These are phyloP conservation scores for Sphinx pinastri DNA, from an alignment of 2,888 invertebrate genomes.

Conservation along the genomic window DNA sequence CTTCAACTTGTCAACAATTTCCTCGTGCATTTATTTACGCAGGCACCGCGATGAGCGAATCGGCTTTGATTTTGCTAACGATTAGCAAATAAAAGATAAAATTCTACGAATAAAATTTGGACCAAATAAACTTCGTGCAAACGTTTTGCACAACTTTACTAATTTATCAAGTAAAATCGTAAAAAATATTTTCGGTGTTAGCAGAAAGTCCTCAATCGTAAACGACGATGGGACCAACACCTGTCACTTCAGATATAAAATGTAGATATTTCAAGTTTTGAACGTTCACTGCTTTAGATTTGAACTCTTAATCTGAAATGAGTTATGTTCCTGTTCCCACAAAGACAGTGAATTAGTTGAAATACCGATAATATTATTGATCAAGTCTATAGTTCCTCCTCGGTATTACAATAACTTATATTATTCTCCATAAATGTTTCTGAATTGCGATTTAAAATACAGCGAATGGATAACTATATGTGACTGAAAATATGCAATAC, in stretches of 20 bases:
- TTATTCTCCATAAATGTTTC: too few relatives aligned
- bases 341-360: not conserved
- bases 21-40: conserved; percentile 8
- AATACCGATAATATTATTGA: not conserved
- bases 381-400: not conserved
- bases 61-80: conserved; percentile 21
- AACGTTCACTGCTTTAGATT: conserved; percentile 27
- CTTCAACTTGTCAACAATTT: conserved; percentile 13
- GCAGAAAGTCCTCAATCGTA: conserved; percentile 51
- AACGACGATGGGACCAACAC: conserved; percentile 55
- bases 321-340: conserved; percentile 40
- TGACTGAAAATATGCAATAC: too few relatives aligned
- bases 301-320: conserved; percentile 31
- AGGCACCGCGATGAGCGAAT: not conserved
- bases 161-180: conserved; percentile 45
- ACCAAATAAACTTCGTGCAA: conserved; percentile 23
- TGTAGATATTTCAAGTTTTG: conserved; percentile 34
- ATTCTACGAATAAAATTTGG: conserved; percentile 21
- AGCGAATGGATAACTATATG: too few relatives aligned
- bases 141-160: conserved; percentile 29
- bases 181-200: conserved; percentile 45
- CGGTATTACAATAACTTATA: too few relatives aligned
- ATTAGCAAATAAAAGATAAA: conserved; percentile 21
- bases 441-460: too few relatives aligned
- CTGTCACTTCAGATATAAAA: conserved; percentile 51